These are phyloP conservation scores for Microcebus jonahi DNA, from an alignment of 2,113 vertebrate genomes.

Conservation along the genomic window DNA sequence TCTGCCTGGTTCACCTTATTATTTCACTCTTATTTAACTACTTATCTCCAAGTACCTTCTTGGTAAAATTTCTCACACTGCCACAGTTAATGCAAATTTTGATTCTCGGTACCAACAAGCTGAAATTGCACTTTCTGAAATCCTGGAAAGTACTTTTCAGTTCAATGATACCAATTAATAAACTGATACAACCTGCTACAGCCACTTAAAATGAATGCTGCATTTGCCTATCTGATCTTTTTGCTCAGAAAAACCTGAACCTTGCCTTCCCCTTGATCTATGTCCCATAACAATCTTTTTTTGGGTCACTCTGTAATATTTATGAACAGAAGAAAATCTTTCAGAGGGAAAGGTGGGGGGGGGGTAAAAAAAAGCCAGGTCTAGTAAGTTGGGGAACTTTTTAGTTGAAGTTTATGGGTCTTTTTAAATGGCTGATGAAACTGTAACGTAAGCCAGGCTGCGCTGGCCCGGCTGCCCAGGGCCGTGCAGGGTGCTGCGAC, in stretches of 20 bases:
- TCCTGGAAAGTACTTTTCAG: conserved; percentile 70
- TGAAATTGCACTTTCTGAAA: conserved; percentile 70
- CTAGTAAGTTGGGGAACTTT: conserved; percentile 59
- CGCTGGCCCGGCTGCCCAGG: background rate
- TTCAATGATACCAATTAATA: conserved; percentile 49
- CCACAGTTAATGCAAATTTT: conserved; percentile 63
- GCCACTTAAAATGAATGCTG: conserved; percentile 28
- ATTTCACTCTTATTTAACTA: conserved; percentile 25
- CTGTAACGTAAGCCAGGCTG: conserved; percentile 42
- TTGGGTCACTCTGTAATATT: conserved; percentile 31
- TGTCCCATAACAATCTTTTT: conserved; percentile 41
- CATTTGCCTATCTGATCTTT: conserved; percentile 47
- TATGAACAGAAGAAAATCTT: conserved; percentile 41
- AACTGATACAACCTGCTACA: conserved; percentile 29
- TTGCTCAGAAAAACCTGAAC: conserved; percentile 52
- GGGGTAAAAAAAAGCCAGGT: background rate
- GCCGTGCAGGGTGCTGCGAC: conserved; percentile 65
- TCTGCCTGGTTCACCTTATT: conserved; percentile 21
- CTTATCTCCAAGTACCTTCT: background rate
- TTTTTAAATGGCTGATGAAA: conserved; percentile 65
- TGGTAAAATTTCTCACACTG: conserved; percentile 37
- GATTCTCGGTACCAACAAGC: conserved; percentile 58
- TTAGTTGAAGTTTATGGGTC: conserved; percentile 3
- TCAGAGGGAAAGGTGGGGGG: background rate
- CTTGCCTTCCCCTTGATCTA: conserved; percentile 52